Base-by-base conservation (phyloP, 2,113 vertebrate genomes). In the Passer domesticus region DNA sequence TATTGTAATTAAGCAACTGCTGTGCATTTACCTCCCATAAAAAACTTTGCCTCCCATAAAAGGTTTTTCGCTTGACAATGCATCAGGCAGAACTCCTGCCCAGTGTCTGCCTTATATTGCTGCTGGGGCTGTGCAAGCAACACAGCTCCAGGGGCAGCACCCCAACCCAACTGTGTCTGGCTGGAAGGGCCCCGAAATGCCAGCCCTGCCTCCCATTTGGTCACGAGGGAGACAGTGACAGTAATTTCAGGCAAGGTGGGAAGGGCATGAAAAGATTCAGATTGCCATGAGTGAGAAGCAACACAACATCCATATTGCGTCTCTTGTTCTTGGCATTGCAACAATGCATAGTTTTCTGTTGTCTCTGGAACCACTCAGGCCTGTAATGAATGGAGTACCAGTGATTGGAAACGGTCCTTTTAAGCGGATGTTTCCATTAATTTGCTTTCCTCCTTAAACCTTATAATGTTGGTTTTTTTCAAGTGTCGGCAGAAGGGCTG, bases 361-460 rank as follows among this genome's bases (percentile, higher is more conserved):
- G 98, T 98, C 98, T 97, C 98, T 98, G 98, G 98, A 98, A 98
- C 96, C 95, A 97, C 96, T 98, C 97, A 96, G 93, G 96, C 96
- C 93, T 86, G 89, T 98, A 98, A 98, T 97, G 96, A 97, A 98
- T 98, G 97, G 97, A 98, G 97, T 98, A 98, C 96, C 98, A 98
- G 91, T 97, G 98, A 98, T 95, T 98, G 97, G 97, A 98, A 98
- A 97, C 77, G 95, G 87, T 98, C 96, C 89, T 97, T 94, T 95
- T 82, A 84, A 91, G 83, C 89, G 95, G 97, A 97, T 97, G 97
- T 98, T 98, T 98, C 97, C 97, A 97, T 97, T 96, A 98, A 97
- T 97, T 98, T 98, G 95, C 97, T 98, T 98, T 97, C 95, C 85
- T 98, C 97, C 95, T 96, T 94, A 94, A 95, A 94, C 91, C 97